These are phyloP conservation scores for Amyelois transitella DNA, from an alignment of 1,140 invertebrate genomes.

Conservation along the genomic window DNA sequence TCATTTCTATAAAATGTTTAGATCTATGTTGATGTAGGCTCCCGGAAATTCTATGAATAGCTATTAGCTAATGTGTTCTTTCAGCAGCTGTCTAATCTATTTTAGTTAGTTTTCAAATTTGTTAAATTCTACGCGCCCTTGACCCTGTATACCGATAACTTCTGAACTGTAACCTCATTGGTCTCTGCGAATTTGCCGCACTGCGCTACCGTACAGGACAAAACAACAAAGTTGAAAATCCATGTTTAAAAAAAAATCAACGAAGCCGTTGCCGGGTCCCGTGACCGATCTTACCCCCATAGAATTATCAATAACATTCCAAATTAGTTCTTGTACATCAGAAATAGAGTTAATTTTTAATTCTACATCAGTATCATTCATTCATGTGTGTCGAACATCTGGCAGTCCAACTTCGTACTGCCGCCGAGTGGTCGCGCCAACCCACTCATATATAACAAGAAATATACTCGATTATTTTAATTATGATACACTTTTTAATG, in stretches of 20 bases:
- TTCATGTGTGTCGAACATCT: slow-evolving; percentile 23
- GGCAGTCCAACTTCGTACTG: slow-evolving; percentile 18
- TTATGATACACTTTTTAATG: neutral
- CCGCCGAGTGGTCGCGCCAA: slow-evolving; percentile 15
- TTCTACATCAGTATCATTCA: slow-evolving; percentile 11
- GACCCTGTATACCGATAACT: neutral
- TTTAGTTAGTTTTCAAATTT: no score
- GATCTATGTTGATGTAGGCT: no score
- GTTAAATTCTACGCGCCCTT: no score
- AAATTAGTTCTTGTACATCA: slow-evolving; percentile 6
- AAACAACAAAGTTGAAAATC: neutral
- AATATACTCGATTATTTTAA: neutral
- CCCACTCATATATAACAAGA: slow-evolving; percentile 3
- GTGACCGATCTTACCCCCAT: neutral
- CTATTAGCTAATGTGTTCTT: no score
- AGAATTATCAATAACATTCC: slow-evolving; percentile 9
- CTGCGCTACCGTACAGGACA: no score
- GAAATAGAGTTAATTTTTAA: slow-evolving; percentile 13
- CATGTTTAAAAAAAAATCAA: neutral
- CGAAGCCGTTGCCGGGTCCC: slow-evolving; percentile 2
- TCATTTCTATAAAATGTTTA: no score
- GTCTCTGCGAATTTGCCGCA: slow-evolving; percentile 18
- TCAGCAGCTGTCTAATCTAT: no score
- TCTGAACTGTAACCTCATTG: slow-evolving; percentile 14
- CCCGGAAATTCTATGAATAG: no score